These are phyloP conservation scores for Melanerpes aurifrons DNA, from an alignment of 2,113 vertebrate species.

Conservation along the genomic window DNA sequence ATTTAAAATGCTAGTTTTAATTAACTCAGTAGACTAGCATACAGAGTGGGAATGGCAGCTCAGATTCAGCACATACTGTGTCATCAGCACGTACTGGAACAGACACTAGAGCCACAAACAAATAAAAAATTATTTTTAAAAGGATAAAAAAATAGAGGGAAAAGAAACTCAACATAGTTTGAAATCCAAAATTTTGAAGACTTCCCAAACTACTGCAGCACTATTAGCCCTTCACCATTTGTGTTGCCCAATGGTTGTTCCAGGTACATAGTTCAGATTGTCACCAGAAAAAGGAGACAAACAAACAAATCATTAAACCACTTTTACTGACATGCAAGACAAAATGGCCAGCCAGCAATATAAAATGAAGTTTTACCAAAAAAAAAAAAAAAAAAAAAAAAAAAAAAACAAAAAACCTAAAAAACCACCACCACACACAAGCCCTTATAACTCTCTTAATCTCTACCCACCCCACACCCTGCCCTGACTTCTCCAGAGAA, in stretches of 20 bases:
- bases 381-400: too few relatives aligned
- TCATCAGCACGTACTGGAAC: not conserved
- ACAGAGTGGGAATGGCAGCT: not conserved
- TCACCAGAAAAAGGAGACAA: not conserved
- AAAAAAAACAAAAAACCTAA: too few relatives aligned
- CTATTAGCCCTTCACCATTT: not conserved
- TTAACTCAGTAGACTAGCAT: not conserved
- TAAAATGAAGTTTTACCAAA: not conserved
- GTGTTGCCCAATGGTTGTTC: not conserved
- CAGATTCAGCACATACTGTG: not conserved
- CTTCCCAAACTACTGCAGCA: not conserved
- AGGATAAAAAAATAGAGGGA: not conserved
- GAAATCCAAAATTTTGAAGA: not conserved
- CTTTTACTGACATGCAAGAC: not conserved
- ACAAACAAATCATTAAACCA: not conserved
- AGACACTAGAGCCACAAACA: not conserved
- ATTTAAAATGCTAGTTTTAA: not conserved
- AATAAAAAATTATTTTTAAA: not conserved
- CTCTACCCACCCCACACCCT: too few relatives aligned
- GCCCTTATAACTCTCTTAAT: not conserved
- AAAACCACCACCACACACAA: too few relatives aligned
- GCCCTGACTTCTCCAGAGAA: too few relatives aligned
- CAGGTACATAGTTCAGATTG: not conserved
- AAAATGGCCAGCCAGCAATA: not conserved
- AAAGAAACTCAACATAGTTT: not conserved